A percentile compares a stretch with the other conserved stretches of the same genome.
Conservation (phyloP, 2,797 vertebrate species). For the Yasuhikotakia modesta region DNA sequence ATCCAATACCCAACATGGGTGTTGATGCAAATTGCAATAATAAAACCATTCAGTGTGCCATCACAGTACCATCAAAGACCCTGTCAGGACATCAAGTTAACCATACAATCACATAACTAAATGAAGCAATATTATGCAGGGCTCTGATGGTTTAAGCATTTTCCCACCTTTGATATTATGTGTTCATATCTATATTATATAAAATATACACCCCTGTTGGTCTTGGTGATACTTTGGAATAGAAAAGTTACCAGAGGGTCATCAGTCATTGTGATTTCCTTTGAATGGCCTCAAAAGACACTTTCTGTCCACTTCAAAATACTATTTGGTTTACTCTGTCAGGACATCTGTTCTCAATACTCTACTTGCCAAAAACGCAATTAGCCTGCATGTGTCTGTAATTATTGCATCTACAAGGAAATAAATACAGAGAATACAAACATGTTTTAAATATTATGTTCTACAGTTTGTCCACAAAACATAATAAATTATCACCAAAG, state of each 20-base stretch:
- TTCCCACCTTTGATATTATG: background rate
- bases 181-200: background rate
- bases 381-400: background rate
- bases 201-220: background rate
- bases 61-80: constrained; percentile 5
- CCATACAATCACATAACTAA: constrained; percentile 36
- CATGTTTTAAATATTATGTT: constrained; percentile 34
- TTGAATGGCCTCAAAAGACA: background rate
- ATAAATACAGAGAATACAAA: background rate
- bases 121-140: constrained; percentile 24
- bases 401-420: background rate
- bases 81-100: constrained; percentile 32
- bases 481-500: background rate
- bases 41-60: constrained; percentile 21
- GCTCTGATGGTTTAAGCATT: background rate
- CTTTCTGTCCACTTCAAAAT: background rate
- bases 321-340: background rate
- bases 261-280: background rate
- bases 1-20: background rate
- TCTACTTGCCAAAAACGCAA: background rate
- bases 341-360: background rate
- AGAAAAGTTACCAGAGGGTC: background rate
- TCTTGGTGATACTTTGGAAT: background rate
- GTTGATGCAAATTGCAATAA: constrained; percentile 29
- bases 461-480: background rate